Evolutionary conservation across 2,888 invertebrate genomes (phyloP).

Genomic region (Microctonus aethiopoides): DNA sequence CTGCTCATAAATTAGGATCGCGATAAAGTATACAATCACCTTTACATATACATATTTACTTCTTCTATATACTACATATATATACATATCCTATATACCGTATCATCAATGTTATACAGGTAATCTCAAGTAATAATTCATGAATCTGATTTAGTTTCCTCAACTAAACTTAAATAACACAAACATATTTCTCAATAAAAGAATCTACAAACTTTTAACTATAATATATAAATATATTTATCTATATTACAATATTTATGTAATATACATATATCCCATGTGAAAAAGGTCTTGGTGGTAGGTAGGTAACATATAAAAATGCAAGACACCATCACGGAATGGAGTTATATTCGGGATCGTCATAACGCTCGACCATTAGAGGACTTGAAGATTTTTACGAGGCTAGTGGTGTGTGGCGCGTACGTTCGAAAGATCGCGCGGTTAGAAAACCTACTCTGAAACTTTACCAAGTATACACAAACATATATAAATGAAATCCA

Average conservation of each 20-base stretch:
- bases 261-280: not conserved
- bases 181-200: no score
- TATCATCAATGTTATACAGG: no score
- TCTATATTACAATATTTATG: not conserved
- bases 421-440: conserved; percentile 22
- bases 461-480: conserved; percentile 1
- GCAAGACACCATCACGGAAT: conserved; percentile 34
- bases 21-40: no score
- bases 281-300: not conserved
- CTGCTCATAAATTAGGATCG: conserved; percentile 66
- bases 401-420: not conserved
- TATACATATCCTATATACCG: no score
- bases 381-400: conserved; percentile 55
- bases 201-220: no score
- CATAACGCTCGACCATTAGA: conserved; percentile 53
- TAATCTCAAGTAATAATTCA: no score
- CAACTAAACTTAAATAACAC: no score
- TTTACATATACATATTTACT: no score
- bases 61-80: no score
- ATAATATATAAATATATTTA: no score
- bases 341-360: conserved; percentile 40
- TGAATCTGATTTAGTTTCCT: no score
- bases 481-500: conserved; percentile 18
- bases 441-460: conserved; percentile 11
- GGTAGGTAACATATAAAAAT: not conserved